Evolutionary conservation across 2,797 vertebrate genomes (phyloP), one percentile per base, ranked within the genome.

Genomic region (Oceanodroma leucorhoa): DNA sequence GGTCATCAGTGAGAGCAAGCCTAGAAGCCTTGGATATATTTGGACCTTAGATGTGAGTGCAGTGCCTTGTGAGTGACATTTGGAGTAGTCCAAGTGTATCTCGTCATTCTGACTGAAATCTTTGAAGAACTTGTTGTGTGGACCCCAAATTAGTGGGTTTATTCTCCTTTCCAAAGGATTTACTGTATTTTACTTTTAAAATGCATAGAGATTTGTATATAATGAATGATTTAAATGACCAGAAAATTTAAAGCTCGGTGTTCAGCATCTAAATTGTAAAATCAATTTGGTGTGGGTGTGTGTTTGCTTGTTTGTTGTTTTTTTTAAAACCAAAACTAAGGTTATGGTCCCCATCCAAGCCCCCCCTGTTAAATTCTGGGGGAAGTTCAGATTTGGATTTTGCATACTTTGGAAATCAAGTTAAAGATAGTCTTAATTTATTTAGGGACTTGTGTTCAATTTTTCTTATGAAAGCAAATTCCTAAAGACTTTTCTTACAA

Each of bases 161-260:
- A 14, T 3, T 55, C 30, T 73, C 38, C 29, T 75, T 78, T 55
- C 19, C 20, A 40, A 82, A 79, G 10, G 8, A 51, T 54, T 78
- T 71, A 23, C 11, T 14, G 2, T 12, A 3, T 58, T 75, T 72
- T 70, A 17, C 20, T 64, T 62, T 14, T 75, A 18, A 71, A 79
- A 48, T 29, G 8, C 4, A 10, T 5, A 22, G 14, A 27, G 1
- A 7, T 40, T 71, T 79, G 10, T 53, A 38, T 14, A 3, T 22
- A 50, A 40, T 21, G 36, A 34, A 67, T 67, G 5, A 40, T 48
- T 61, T 34, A 50, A 90, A 55, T 23, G 20, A 54, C 10, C 20
- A 58, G 41, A 62, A 66, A 66, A 57, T 38, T 1, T 24, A 36
- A 71, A 34, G 2, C 3, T 54, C 0, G 0, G 4, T 58, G 14